Evolutionary conservation across 2,113 vertebrate genomes (phyloP), one percentile per base, ranked within the genome.

Genomic region (Sula dactylatra): DNA sequence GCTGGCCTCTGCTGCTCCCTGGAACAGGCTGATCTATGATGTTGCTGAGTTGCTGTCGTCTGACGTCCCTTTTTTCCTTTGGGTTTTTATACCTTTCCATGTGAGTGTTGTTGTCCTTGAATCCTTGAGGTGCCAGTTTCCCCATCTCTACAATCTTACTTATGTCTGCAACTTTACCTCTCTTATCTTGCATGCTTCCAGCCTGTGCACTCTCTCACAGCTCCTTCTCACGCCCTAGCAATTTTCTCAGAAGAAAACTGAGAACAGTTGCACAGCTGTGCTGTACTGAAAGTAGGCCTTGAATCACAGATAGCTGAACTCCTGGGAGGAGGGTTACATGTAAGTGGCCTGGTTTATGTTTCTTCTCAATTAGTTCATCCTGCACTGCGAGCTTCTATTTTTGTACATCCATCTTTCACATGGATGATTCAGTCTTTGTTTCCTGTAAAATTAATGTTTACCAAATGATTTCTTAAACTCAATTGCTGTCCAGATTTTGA

Each of bases 321-420:
- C 82, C 58, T 58, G 29, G 70, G 79, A 66, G 88, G 38, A 90
- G 59, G 59, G 88, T 92, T 94, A 77, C 67, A 34, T 67, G 71
- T 25, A 80, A 83, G 64, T 90, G 95, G 20, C 90, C 97, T 88
- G 88, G 82, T 94, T 97, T 95, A 88, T 67, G 66, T 95, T 94
- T 90, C 79, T 74, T 95, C 85, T 80, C 85, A 66, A 90, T 94
- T 91, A 93, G 82, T 93, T 95, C 82, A 88, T 90, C 38, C 77
- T 74, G 74, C n/a, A 15, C 36, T 47, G 38, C 9, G 13, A 91
- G 40, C 36, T 90, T 84, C 62, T 80, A 16, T 84, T 91, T 90
- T 70, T 55, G 7, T 70, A 36, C 45, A 44, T 42, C 22, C 54
- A 17, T 91, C 55, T 94, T 87, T 73, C 58, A 59, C 62, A 38